Evolutionary conservation across 1,140 invertebrate genomes (phyloP).

Genomic region (Drosophila gunungcola): DNA sequence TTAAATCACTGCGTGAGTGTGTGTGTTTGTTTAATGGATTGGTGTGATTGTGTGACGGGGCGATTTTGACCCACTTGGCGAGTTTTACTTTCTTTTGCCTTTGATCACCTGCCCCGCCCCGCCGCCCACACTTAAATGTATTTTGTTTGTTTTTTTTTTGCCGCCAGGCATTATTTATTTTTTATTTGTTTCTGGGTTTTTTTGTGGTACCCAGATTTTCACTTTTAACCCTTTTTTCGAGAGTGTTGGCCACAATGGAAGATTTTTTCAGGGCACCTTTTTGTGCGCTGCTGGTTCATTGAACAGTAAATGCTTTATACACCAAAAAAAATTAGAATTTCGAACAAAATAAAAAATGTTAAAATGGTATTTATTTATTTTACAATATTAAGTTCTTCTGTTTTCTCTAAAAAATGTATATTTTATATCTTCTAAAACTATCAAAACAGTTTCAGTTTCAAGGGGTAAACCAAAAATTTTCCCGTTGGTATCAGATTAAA

Average conservation of each 20-base stretch:
- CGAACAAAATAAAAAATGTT: background rate
- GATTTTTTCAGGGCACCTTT: conserved; percentile 27
- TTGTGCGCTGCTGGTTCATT: conserved; percentile 24
- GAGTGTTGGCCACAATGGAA: conserved; percentile 26
- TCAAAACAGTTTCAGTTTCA: no score
- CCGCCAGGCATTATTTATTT: conserved; percentile 21
- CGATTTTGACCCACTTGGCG: conserved; percentile 77
- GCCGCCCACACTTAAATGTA: conserved; percentile 17
- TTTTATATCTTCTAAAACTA: no score
- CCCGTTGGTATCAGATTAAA: no score
- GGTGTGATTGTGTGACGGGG: conserved; percentile 37
- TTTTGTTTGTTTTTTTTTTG: background rate
- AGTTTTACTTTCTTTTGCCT: conserved; percentile 79
- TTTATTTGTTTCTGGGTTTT: conserved; percentile 16
- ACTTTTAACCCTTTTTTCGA: conserved; percentile 67
- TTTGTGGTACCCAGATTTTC: conserved; percentile 48
- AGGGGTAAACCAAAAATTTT: no score
- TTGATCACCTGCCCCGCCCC: conserved; percentile 33
- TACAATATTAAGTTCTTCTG: no score
- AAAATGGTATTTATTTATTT: background rate
- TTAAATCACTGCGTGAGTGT: background rate
- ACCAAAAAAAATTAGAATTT: background rate
- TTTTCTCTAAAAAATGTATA: no score
- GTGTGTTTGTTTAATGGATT: conserved; percentile 8
- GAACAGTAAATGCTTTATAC: conserved; percentile 11